Evolutionary conservation across 2,113 vertebrate species (phyloP), one percentile per base, ranked within the genome.

Genomic region (Cettia cetti): DNA sequence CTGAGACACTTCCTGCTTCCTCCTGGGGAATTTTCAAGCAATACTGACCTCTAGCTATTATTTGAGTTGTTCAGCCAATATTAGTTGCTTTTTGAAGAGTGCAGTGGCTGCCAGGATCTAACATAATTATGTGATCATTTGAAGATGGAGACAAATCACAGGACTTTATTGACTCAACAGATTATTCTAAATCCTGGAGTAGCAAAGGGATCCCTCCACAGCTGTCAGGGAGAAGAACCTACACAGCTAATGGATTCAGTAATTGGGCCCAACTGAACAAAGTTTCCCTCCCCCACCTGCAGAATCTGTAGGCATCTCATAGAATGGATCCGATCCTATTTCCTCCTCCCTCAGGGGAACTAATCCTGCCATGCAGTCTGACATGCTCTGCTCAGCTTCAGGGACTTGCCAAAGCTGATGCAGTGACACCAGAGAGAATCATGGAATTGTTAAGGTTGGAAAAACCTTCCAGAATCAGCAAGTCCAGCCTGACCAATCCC

Each of bases 41-140:
- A 92, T 40, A 74, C 92, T 95, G 94, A 96, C 96, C 95, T 74
- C 94, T 94, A 95, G 96, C 89, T 87, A 50, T 17, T 64, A 28
- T 40, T 18, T 26, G 19, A 83, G 86, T 23, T 66, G 31, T 42
- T 79, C 22, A 45, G 47, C 19, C 56, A 80, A 30, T 37, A 69
- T 20, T 1, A 47, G 40, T 1, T 26, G 42, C 74, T 31, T 64
- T 42, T 23, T 14, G 22, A 81, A 74, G 60, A 65, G 23, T 37
- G 23, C 40, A 47, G 39, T 52, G 22, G 23, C 42, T 87, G 63
- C 66, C 45, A 61, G n/a, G 20, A 37, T 27, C 79, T 66, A 77
- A 50, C 31, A 20, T n/a, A 76, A 56, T 18, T 11, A 9, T 11
- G 31, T 10, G 5, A 64, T 69, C 21, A 26, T 33, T 54, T 71